These are phyloP conservation scores for Eilema griseolum DNA, from an alignment of 2,888 invertebrate genomes.

Conservation along the genomic window DNA sequence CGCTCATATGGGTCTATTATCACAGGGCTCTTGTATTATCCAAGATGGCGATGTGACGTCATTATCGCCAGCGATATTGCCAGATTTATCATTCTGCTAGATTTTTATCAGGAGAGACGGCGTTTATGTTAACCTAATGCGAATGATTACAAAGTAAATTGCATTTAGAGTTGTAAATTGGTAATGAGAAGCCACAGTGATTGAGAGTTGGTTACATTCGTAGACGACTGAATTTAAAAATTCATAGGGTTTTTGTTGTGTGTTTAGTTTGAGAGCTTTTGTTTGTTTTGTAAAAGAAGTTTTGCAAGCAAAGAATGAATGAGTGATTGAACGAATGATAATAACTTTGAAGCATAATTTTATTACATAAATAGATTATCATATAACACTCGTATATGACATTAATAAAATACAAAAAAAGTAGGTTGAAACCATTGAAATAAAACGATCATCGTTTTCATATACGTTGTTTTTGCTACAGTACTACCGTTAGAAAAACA, in stretches of 20 bases:
- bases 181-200: neutral
- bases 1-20: conserved; percentile 28
- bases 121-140: conserved; percentile 52
- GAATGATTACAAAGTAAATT: conserved; percentile 13
- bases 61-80: conserved; percentile 72
- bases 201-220: neutral
- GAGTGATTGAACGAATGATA: neutral
- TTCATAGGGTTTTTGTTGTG: too few species aligned
- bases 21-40: conserved; percentile 56
- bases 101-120: conserved; percentile 37
- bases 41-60: conserved; percentile 52
- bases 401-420: too few species aligned
- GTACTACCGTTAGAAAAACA: neutral
- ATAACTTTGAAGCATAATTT: too few species aligned
- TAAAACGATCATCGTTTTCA: neutral
- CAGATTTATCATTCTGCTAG: conserved; percentile 29
- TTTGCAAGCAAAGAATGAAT: neutral
- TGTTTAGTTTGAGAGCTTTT: too few species aligned
- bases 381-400: too few species aligned
- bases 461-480: neutral
- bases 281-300: neutral
- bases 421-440: neutral
- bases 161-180: neutral
- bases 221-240: neutral
- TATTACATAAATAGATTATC: too few species aligned